Conservation (phyloP, 2,797 vertebrate genomes). For the Megalops cyprinoides region DNA sequence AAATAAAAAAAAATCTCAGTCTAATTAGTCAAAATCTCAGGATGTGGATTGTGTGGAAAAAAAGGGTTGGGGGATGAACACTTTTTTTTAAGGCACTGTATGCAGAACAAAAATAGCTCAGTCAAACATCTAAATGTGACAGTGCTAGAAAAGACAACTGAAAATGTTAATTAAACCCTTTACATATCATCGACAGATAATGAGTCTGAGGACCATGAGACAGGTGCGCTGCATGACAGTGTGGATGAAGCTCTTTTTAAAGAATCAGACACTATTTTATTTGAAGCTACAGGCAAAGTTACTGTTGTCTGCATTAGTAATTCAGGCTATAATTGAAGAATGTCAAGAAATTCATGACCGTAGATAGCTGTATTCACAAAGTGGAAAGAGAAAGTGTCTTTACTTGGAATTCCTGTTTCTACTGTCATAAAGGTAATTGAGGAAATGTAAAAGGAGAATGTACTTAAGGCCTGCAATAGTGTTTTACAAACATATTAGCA, state of each 20-base stretch:
- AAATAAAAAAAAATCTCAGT: no score
- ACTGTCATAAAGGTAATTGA: constrained; percentile 26
- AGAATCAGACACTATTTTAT: constrained; percentile 13
- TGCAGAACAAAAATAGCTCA: neutral
- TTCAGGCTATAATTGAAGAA: constrained; percentile 47
- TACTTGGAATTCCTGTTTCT: constrained; percentile 19
- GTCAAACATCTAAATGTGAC: neutral
- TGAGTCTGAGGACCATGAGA: neutral
- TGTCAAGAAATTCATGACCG: constrained; percentile 37
- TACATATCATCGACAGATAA: neutral
- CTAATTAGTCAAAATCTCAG: no score
- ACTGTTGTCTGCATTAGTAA: constrained; percentile 36
- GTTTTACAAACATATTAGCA: constrained; percentile 7
- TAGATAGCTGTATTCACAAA: constrained; percentile 31
- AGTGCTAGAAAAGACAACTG: neutral
- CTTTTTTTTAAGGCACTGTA: no score
- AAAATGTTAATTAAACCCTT: no score
- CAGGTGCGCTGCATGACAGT: neutral
- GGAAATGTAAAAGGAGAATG: constrained; percentile 10
- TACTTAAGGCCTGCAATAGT: constrained; percentile 5
- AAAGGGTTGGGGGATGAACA: no score
- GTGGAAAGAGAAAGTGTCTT: constrained; percentile 33
- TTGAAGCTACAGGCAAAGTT: constrained; percentile 20
- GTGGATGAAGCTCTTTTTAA: constrained; percentile 9
- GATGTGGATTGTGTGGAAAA: no score